Evolutionary conservation across 2,888 invertebrate species (phyloP), one percentile per base, ranked within the genome.

Genomic region (Megaustenia siamemsis): DNA sequence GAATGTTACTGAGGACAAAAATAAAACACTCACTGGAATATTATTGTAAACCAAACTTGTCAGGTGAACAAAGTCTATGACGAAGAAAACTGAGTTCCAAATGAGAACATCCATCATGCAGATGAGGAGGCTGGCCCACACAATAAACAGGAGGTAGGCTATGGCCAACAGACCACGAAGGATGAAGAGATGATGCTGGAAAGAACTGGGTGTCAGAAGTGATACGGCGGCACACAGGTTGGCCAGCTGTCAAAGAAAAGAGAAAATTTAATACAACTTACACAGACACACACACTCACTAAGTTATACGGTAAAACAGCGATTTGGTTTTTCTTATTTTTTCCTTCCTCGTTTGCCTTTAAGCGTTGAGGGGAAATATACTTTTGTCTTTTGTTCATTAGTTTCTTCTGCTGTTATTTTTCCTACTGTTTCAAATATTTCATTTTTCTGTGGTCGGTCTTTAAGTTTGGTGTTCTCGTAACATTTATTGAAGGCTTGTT

Each of bases 141-240:
- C 95, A 43, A 96, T 96, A 94, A 96, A 95, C 90, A 97, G 95
- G 92, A 96, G 95, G 90, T 96, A 97, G 83, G 97, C 97, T 76
- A 96, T 94, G 86, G 96, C 96, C 84, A 97, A 95, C 88, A 97
- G 94, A 86, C 96, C 96, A 87, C 97, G 95, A 91, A 97, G 94
- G 95, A 97, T 97, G 88, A 96, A 94, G 84, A 96, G 95, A 92
- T 97, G 96, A 93, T 96, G 96, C 93, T 96, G 96, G 95, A 97
- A 97, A 91, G 96, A 96, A 92, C 96, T 96, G 86, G 97, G 97
- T 85, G 96, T 96, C 88, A 97, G 94, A 94, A 97, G 97, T 85
- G 97, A 97, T 81, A 96, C 96, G 77, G 96, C 96, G 93, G 97
- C 96, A 94, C 97, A 96, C 88, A 97, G 95, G 94, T 97, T 97